phyloP scores from a whole-genome alignment of 2,888 invertebrate species.

The Blastobasis lacticolella region DNA sequence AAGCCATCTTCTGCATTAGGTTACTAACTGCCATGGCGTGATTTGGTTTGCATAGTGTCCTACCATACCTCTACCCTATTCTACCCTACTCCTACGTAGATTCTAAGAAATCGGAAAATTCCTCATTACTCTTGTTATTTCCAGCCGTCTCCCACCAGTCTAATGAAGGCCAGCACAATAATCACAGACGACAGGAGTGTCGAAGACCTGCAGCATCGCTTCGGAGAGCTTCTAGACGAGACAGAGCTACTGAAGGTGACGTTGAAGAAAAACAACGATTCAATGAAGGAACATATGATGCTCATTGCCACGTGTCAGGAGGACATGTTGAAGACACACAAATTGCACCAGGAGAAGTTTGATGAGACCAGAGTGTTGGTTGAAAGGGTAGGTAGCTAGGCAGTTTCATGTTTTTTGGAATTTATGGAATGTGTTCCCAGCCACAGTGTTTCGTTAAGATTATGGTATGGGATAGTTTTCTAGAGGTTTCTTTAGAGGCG shows the following conservation, averaged over 20 bases:
- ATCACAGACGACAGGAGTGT: conserved; percentile 53
- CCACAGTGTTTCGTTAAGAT: too few relatives aligned
- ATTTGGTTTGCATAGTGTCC: too few relatives aligned
- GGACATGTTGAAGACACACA: conserved; percentile 76
- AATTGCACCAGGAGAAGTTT: conserved; percentile 78
- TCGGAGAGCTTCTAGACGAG: conserved; percentile 71
- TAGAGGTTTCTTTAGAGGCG: too few relatives aligned
- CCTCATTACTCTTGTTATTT: conserved; percentile 11
- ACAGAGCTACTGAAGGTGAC: conserved; percentile 76
- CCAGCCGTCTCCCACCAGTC: conserved; percentile 58
- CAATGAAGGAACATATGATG: conserved; percentile 79
- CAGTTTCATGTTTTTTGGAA: neutral
- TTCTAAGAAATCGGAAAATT: neutral
- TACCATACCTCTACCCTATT: too few relatives aligned
- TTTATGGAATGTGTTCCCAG: neutral
- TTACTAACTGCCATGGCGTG: too few relatives aligned
- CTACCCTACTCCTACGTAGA: too few relatives aligned
- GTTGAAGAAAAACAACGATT: conserved; percentile 77
- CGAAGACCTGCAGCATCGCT: conserved; percentile 63
- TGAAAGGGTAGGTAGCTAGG: conserved; percentile 47
- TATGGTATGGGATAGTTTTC: too few relatives aligned
- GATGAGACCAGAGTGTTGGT: conserved; percentile 77
- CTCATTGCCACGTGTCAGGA: conserved; percentile 77
- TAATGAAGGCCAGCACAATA: conserved; percentile 62
- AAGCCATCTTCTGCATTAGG: too few relatives aligned